Conservation (phyloP, 2,888 invertebrate species). For the Anaspis maculata region DNA sequence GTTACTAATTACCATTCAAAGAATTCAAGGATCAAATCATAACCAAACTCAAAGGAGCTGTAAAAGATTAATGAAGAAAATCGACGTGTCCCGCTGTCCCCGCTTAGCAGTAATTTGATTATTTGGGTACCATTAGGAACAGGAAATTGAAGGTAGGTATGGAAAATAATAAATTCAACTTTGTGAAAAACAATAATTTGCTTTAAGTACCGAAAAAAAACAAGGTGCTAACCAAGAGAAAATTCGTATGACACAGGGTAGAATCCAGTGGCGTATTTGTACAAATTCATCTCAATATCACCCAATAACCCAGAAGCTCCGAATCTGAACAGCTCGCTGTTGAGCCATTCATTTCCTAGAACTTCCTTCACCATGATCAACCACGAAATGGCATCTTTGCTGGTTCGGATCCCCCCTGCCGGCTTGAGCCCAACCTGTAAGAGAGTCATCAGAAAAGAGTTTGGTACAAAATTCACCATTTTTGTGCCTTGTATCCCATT, state of each 20-base stretch:
- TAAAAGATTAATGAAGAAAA: no score
- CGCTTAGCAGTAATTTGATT: no score
- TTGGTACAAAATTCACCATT: neutral
- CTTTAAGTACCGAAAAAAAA: no score
- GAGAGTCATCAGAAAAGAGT: no score
- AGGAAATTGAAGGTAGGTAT: no score
- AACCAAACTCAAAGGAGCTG: no score
- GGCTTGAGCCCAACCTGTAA: slow-evolving; percentile 90
- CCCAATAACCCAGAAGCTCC: slow-evolving; percentile 89
- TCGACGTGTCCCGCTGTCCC: no score
- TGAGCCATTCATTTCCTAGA: slow-evolving; percentile 81
- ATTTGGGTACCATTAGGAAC: no score
- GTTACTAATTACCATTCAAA: no score
- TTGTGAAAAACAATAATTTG: no score
- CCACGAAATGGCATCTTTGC: slow-evolving; percentile 81
- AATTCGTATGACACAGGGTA: slow-evolving; percentile 32
- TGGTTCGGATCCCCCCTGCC: slow-evolving; percentile 89
- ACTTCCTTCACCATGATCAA: slow-evolving; percentile 73
- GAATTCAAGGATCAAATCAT: no score
- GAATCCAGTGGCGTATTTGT: slow-evolving; percentile 37
- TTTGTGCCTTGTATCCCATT: slow-evolving; percentile 58
- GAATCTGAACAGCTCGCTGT: slow-evolving; percentile 74
- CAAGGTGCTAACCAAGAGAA: slow-evolving; percentile 35
- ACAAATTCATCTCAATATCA: slow-evolving; percentile 58
- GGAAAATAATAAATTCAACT: no score